Evolutionary conservation across 2,888 invertebrate genomes (phyloP).

Genomic region (Alentia gelatinosa): DNA sequence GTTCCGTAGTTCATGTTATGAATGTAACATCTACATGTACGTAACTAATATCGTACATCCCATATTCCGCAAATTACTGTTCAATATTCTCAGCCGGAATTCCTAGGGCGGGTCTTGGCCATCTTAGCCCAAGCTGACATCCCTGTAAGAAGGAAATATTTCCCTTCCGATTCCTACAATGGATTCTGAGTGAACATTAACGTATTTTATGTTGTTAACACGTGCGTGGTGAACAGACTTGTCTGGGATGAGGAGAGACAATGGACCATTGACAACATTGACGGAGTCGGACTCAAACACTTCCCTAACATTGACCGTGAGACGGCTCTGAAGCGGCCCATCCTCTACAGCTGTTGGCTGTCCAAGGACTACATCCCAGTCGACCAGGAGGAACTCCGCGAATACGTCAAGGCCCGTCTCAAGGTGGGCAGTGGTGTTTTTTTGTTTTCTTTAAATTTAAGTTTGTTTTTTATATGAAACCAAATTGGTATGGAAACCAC

Average conservation of each 20-base stretch:
- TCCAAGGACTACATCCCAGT: conserved; percentile 99
- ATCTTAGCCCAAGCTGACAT: too few species aligned
- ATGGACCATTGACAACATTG: conserved; percentile 99
- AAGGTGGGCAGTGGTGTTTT: conserved; percentile 85
- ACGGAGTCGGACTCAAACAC: conserved; percentile 88
- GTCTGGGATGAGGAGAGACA: conserved; percentile 96
- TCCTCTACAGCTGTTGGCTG: conserved; percentile 99
- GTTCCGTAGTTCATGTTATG: too few species aligned
- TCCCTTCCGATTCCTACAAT: background rate
- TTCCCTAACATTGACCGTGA: conserved; percentile 94
- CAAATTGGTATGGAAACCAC: too few species aligned
- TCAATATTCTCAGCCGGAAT: too few species aligned
- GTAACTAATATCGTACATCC: too few species aligned
- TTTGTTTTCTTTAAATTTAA: background rate
- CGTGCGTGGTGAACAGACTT: too few species aligned
- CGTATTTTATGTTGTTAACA: background rate
- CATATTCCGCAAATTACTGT: too few species aligned
- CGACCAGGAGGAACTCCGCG: conserved; percentile 94
- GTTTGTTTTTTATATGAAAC: background rate
- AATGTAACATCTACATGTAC: too few species aligned
- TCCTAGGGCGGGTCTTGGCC: too few species aligned
- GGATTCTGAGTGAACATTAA: background rate
- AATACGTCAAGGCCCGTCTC: conserved; percentile 97
- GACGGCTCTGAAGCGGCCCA: conserved; percentile 93
- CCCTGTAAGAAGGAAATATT: too few species aligned